Base-by-base conservation (phyloP, 1,140 invertebrate species). In the Leptestheria dahalacensis region DNA sequence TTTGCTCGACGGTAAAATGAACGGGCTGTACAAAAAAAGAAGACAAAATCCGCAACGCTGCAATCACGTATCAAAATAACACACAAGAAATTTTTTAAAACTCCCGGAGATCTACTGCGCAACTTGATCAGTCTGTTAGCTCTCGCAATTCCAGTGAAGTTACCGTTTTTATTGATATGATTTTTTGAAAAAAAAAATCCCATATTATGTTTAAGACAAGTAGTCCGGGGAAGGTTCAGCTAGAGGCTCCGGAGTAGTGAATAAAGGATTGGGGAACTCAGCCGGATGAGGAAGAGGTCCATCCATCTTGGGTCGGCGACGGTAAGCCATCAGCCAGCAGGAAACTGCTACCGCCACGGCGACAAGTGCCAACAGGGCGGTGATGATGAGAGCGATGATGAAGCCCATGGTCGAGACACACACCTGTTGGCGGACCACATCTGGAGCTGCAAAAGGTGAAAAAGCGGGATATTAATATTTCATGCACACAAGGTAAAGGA, bases 301-400 rank as follows among this genome's bases (percentile, higher is more conserved):
- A 59, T 85, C 79, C 52, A 83, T 80, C 67, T 88, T 88, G 52
- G 88, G 86, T 66, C 86, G 80, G 63, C 88, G 80, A 66, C 90
- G 75, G 74, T 92, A 93, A 61, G 91, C 91, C 80, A 94, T 88
- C 50, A 94, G 76, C 90, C 90, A 95, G 72, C 91, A 94, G 46
- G 89, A 92, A 23, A 94, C 90, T 49, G 90, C 90, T 33, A 93
- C 87, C 21, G 91, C 91, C 26, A 95, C 88, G 33, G 91, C 90
- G 23, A 94, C 90, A 50, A 95, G 76, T 48, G 91, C 90, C 66
- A 95, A 72, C 49, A 95, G 78, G 20, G 90, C 89, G 57, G 91
- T 94, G 66, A 95, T 85, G 60, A 92, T 85, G 66, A 95, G 74
- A 55, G 91, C 88, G 63, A 94, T 88, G 60, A 93, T 89, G 67